These are phyloP conservation scores for Phaethon lepturus DNA, from an alignment of 2,113 vertebrate species.

Conservation along the genomic window DNA sequence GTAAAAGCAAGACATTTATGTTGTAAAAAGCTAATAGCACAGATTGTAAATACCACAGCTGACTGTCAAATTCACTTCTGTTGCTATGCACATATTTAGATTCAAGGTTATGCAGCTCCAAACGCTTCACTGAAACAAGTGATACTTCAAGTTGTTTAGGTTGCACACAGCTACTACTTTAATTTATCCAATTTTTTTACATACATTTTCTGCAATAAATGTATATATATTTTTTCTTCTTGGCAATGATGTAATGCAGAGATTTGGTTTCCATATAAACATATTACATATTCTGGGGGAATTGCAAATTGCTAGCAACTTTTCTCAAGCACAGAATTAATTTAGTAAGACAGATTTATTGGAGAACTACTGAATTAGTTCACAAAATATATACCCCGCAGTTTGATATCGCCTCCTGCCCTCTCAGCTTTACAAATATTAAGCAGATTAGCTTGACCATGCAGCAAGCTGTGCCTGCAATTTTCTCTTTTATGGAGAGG, in stretches of 20 bases:
- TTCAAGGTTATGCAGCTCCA: slow-evolving; percentile 9
- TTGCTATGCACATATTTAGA: background rate
- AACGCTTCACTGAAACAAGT: background rate
- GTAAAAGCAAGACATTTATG: background rate
- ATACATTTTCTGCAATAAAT: background rate
- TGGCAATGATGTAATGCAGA: background rate
- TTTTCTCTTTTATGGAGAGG: background rate
- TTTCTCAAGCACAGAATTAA: background rate
- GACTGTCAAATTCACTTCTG: background rate
- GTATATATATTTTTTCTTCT: background rate
- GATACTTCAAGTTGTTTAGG: background rate
- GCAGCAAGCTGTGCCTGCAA: background rate
- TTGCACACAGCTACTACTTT: background rate
- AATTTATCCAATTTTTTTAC: background rate
- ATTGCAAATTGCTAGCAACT: background rate
- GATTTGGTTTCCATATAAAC: background rate
- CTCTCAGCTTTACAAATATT: slow-evolving; percentile 5
- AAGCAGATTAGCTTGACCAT: background rate
- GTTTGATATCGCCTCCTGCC: background rate
- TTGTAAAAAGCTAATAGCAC: background rate
- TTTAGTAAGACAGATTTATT: background rate
- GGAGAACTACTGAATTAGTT: background rate
- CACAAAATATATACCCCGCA: background rate
- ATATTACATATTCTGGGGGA: background rate
- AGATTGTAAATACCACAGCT: background rate